phyloP scores from a whole-genome alignment of 2,113 vertebrate species.

The Heterochromis multidens region DNA sequence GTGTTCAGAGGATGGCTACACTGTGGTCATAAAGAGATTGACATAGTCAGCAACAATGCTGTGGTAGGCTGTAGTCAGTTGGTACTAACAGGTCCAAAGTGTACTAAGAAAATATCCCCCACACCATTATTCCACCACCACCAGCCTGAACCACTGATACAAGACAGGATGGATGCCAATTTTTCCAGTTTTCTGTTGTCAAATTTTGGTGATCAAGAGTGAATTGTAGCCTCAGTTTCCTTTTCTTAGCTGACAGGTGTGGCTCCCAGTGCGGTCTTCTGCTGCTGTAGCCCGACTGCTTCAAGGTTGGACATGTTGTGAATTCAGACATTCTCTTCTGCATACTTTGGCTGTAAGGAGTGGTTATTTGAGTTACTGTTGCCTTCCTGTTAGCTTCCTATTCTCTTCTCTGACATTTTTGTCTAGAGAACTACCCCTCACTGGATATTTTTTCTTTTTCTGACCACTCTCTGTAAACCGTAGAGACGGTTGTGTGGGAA shows the following conservation, averaged over 20 bases:
- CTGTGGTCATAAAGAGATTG: background rate
- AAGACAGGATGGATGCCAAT: background rate
- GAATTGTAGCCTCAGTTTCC: background rate
- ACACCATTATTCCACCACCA: background rate
- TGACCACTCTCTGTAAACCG: background rate
- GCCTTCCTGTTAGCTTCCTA: too few species aligned
- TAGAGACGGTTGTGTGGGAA: background rate
- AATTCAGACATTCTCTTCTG: too few species aligned
- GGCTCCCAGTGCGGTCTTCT: too few species aligned
- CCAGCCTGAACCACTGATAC: background rate
- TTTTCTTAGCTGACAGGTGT: background rate
- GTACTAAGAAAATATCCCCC: background rate
- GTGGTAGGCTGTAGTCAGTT: background rate
- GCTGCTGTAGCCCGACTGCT: too few species aligned
- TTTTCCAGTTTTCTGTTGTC: background rate
- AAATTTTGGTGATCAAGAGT: background rate
- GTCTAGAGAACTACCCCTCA: too few species aligned
- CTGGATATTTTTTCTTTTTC: background rate
- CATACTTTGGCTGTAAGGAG: too few species aligned
- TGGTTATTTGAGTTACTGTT: too few species aligned
- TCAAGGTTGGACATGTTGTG: too few species aligned
- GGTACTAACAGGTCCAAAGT: background rate
- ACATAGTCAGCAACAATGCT: background rate
- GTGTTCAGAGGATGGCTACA: background rate
- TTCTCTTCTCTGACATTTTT: too few species aligned